Evolutionary conservation across 2,113 vertebrate genomes (phyloP), one percentile per base, ranked within the genome.

Genomic region (Myanophis thanlyinensis): DNA sequence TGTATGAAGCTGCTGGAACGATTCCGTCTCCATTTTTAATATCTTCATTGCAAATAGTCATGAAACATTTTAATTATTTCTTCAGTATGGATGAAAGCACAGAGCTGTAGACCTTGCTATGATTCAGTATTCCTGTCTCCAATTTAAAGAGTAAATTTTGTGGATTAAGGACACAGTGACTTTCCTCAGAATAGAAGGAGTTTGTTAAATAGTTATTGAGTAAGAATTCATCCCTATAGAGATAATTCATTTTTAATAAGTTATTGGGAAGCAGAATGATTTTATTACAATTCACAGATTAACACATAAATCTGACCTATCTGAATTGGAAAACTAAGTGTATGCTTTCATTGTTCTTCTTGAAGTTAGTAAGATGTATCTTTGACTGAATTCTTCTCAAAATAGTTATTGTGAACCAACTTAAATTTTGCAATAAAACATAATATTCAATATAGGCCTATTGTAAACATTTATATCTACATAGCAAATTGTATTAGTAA

Each of bases 41-140:
- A 91, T 94, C 59, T 95, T 95, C 85, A 46, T 94, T 85, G 84
- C 0, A 93, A 67, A 91, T 94, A 93, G 80, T 91, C n/a, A 9
- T 94, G 91, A 96, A 93, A 84, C 91, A 87, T 91, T 93, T 85
- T 93, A 47, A 93, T 94, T 94, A 92, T 93, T 96, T 95, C 88
- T 91, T 91, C 93, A 85, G 47, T 86, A 44, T 84, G 35, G 87
- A 52, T 88, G 67, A 46, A 92, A 95, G 87, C 88, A 53, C 90
- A 92, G 93, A 84, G 93, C 0, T 95, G 95, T 94, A 52, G 89
- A 94, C 49, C 23, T 95, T 95, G 89, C 93, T 93, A 12, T 95
- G 95, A 94, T 94, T 96, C 95, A 96, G 85, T 93, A 94, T 53
- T 48, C 46, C 44, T 22, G 91, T 30, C 53, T 56, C 59, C 88